Evolutionary conservation across 2,113 vertebrate species (phyloP).

Genomic region (Acanthochromis polyacanthus): DNA sequence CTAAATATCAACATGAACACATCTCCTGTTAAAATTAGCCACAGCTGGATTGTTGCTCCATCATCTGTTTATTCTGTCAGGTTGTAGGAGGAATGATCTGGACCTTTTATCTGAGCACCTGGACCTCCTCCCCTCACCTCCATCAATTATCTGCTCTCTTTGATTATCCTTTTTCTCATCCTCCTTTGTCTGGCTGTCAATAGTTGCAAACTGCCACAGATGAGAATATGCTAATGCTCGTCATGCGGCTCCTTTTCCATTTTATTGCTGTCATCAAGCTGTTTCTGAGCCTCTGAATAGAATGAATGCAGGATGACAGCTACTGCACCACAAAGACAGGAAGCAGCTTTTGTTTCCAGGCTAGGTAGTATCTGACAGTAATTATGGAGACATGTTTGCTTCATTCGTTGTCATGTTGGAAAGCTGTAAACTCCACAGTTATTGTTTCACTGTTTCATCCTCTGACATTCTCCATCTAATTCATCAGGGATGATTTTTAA

Average conservation of each 20-base stretch:
- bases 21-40: constrained; percentile 15
- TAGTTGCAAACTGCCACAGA: constrained; percentile 48
- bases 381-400: constrained; percentile 32
- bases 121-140: constrained; percentile 39
- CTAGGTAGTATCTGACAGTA: neutral
- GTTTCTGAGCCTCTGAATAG: constrained; percentile 61
- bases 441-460: constrained; percentile 4
- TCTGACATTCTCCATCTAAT: neutral
- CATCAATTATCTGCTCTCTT: constrained; percentile 70
- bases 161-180: constrained; percentile 77
- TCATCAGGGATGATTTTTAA: neutral
- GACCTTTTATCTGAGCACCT: constrained; percentile 71
- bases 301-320: constrained; percentile 53
- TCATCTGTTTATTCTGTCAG: constrained; percentile 31
- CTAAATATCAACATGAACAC: neutral
- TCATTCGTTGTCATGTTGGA: neutral
- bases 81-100: constrained; percentile 42
- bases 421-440: neutral
- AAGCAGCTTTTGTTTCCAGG: constrained; percentile 51
- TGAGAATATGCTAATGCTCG: constrained; percentile 71
- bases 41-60: neutral
- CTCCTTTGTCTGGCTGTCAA: constrained; percentile 59
- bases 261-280: constrained; percentile 63
- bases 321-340: constrained; percentile 35
- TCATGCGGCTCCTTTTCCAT: constrained; percentile 61